Conservation (phyloP, 37 sponge, comb jelly and placozoan genomes). For the Spongilla lacustris region DNA sequence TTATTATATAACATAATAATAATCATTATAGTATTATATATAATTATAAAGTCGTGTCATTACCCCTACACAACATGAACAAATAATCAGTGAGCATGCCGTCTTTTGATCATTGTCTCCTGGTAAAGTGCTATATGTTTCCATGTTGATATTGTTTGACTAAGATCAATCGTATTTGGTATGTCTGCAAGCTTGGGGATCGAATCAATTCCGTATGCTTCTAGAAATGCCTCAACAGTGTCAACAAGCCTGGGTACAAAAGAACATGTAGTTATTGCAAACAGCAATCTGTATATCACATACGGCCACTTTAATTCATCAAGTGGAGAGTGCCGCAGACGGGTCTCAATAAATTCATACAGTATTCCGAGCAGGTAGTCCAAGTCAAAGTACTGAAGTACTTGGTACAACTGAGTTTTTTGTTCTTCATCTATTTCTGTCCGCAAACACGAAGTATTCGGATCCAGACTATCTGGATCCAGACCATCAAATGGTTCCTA, state of each 20-base stretch:
- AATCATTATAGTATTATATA: too few species aligned
- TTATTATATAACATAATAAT: too few species aligned
- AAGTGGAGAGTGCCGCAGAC: slow-evolving; percentile 11
- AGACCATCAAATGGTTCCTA: slow-evolving; percentile 69
- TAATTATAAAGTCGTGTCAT: too few species aligned
- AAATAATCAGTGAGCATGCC: too few species aligned
- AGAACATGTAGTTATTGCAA: neutral
- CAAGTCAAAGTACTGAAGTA: slow-evolving; percentile 31
- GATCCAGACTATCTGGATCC: slow-evolving; percentile 6
- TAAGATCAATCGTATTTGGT: slow-evolving; percentile 6
- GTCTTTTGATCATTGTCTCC: too few species aligned
- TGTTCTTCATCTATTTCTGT: too few species aligned
- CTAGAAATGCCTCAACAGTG: neutral
- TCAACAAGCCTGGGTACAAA: slow-evolving; percentile 15
- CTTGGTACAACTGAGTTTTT: neutral
- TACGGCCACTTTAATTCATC: slow-evolving; percentile 37
- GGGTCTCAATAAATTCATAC: slow-evolving; percentile 56
- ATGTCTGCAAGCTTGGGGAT: neutral
- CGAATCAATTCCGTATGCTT: neutral
- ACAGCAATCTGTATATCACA: neutral
- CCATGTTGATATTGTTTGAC: slow-evolving; percentile 45
- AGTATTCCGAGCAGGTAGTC: slow-evolving; percentile 34
- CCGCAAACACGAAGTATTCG: neutral
- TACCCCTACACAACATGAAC: too few species aligned
- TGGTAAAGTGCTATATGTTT: slow-evolving; percentile 34